Evolutionary conservation across 2,888 invertebrate species (phyloP), one percentile per base, ranked within the genome.

Genomic region (Helobdella robusta): DNA sequence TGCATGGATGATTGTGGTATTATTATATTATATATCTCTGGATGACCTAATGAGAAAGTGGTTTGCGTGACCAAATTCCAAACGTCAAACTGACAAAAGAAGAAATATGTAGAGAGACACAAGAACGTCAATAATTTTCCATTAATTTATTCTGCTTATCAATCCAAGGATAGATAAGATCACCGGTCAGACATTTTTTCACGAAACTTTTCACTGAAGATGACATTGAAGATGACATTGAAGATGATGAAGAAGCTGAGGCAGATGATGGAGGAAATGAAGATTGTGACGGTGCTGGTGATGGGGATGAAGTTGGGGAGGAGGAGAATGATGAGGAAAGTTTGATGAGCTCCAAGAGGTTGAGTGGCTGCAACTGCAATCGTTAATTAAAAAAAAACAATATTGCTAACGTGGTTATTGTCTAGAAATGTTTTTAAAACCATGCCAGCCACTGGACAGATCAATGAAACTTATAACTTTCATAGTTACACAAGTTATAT

Each of bases 171-270:
- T 32, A 56, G 28, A 56, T 56, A 8, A 56, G 28, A n/a, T 56
- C n/a, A 18, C 56, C 56, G 25, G 56, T 56, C 56, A 56, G n/a
- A n/a, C 28, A 56, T 30, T 56, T 56, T 8, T 56, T n/a, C 2
- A 56, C 20, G n/a, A 59, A 59, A 20, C 20, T n/a, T 6, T n/a
- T 59, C 20, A 59, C 15, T 3, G 36, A 35, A 5, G 40, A 35
- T 23, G 44, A n/a, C 15, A 28, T 44, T 8, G 60, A 28, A 15
- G 44, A 60, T 34, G 60, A 44, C 40, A 44, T 25, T 34, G 60
- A 40, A 25, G 44, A 20, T 60, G 60, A 60, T 25, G 60, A 60
- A 25, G 60, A 44, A 20, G 40, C 20, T 36, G 60, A 60, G 15
- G 40, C 6, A 15, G 60, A 30, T 44, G 60, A 5, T 44, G 44